Base-by-base conservation (phyloP, 64 coral and sea anemone species). In the Montipora sp. region DNA sequence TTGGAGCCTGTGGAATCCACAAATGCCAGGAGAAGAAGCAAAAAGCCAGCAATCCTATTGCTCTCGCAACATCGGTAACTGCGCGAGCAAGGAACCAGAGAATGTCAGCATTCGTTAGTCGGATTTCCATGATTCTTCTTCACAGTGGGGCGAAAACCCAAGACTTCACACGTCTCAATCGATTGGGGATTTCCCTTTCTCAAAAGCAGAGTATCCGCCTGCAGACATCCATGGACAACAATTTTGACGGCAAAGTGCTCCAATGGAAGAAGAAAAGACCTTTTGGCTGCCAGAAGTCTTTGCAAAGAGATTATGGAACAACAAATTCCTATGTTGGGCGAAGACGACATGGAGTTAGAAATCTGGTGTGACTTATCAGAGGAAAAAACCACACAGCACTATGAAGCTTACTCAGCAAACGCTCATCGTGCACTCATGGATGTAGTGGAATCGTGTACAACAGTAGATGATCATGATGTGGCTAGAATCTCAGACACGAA, bases 271-370 rank as follows among this genome's bases (percentile, higher is more conserved):
- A 75, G 19, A 49, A 21, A 19, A 48, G 71, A 74, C 24, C 59
- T 70, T 47, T 57, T 83, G 72, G 49, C 18, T 75, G 79, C 90
- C 6, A 2, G 72, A 22, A 49, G 51, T 12, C 72, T 83, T n/a
- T 70, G 81, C 22, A 47, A 3, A 15, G 68, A 92, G 75, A 20
- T 92, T 5, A 74, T 19, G 20, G 48, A 47, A 14, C 59, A 83
- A 20, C 69, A 84, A 75, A 21, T 92, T 12, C 80, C 80, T 20
- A 14, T 69, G 5, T 15, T 80, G 9, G 2, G 24, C 6, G 68
- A 92, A 50, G 90, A 92, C 19, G 79, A 83, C 49, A 92, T 84
- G 90, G n/a, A n/a, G n/a, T n/a, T n/a, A n/a, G n/a, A n/a, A n/a
- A n/a, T n/a, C n/a, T n/a, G n/a, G n/a, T n/a, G n/a, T n/a, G n/a